A percentile compares a stretch with the other conserved stretches of the same genome.
Evolutionary conservation across 2,113 vertebrate genomes (phyloP).

Genomic region (Eclectus roratus): DNA sequence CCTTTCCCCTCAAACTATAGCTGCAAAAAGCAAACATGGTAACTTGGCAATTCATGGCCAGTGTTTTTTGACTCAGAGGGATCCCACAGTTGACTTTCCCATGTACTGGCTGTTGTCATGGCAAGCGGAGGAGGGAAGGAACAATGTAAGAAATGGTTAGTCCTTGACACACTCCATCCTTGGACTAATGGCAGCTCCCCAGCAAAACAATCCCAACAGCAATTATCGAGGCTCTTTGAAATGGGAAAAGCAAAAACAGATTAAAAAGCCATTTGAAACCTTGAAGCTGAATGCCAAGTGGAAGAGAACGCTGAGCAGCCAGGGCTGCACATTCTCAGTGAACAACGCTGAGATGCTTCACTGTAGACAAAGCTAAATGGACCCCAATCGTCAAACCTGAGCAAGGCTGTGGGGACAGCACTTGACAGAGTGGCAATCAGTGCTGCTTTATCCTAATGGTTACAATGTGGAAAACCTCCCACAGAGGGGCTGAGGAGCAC

Average conservation of each 20-base stretch:
- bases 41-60: background rate
- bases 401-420: background rate
- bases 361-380: background rate
- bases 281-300: slow-evolving; percentile 21
- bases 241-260: background rate
- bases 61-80: background rate
- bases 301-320: background rate
- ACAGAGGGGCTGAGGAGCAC: background rate
- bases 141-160: background rate
- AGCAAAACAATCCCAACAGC: slow-evolving; percentile 21
- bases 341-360: background rate
- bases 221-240: background rate
- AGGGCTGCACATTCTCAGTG: accelerated
- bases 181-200: background rate
- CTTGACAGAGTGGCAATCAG: background rate
- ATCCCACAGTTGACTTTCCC: background rate
- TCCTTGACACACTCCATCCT: slow-evolving; percentile 32
- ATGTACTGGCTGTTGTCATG: background rate
- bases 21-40: background rate
- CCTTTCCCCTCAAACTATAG: background rate
- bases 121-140: background rate
- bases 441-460: background rate
- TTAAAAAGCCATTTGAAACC: slow-evolving; percentile 50
- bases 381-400: background rate
- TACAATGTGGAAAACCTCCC: background rate